phyloP scores from a whole-genome alignment of 2,113 vertebrate species.

The Rhynchomys soricoides region DNA sequence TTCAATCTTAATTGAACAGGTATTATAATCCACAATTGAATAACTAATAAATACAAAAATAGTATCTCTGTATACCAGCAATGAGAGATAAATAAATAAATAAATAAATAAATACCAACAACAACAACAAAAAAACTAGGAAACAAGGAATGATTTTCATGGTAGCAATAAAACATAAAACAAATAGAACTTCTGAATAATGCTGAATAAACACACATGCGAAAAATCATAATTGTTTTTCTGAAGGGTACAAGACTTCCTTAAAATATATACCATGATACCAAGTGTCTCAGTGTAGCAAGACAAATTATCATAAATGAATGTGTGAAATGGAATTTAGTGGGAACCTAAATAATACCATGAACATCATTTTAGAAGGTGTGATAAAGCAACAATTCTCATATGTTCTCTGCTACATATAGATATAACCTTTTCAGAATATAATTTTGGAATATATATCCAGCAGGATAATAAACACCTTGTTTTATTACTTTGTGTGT shows the following conservation, averaged over 20 bases:
- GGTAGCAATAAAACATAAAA: not conserved
- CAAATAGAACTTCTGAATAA: not conserved
- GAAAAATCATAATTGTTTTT: not conserved
- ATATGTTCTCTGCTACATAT: not conserved
- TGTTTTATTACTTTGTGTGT: not conserved
- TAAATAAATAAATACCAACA: no score
- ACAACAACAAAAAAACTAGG: not conserved
- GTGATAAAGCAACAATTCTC: not conserved
- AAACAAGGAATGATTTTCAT: not conserved
- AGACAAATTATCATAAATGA: not conserved
- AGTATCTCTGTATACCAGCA: not conserved
- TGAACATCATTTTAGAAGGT: not conserved
- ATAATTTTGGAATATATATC: not conserved
- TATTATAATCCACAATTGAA: not conserved
- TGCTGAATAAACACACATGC: not conserved
- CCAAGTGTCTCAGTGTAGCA: not conserved
- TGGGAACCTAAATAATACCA: not conserved
- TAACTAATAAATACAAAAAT: not conserved
- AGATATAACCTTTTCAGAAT: not conserved
- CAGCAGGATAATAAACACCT: not conserved
- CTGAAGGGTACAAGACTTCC: not conserved
- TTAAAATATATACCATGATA: not conserved
- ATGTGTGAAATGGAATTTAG: not conserved
- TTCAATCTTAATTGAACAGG: not conserved
- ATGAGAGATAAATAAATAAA: not conserved